Percentiles rank a stretch among this genome's conserved stretches.
phyloP scores from a whole-genome alignment of 2,797 vertebrate genomes.

The Gorsachius magnificus region DNA sequence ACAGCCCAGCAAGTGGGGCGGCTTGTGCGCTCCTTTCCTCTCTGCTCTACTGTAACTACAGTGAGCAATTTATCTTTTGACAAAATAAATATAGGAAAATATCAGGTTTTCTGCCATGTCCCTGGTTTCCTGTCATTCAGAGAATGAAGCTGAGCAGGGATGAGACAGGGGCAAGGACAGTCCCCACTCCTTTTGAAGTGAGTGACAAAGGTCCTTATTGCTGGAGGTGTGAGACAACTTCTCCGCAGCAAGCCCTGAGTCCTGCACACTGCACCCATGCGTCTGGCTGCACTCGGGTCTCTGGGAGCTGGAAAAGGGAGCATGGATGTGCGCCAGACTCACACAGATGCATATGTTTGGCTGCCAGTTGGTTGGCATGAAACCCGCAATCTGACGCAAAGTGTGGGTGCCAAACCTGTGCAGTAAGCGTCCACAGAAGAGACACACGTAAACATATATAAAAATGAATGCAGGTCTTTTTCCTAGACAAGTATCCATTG shows the following conservation, averaged over 20 bases:
- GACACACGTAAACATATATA: accelerated
- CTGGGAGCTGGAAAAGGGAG: not conserved
- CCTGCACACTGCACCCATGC: accelerated
- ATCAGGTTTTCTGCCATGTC: not conserved
- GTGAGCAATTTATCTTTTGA: not conserved
- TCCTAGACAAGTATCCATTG: not conserved
- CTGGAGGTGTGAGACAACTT: not conserved
- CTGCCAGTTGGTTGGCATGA: not conserved
- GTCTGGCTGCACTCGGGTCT: not conserved
- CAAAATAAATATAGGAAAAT: not conserved
- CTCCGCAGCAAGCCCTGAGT: accelerated
- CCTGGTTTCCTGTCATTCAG: not conserved
- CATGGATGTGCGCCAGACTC: not conserved
- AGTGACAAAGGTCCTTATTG: not conserved
- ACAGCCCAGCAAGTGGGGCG: accelerated
- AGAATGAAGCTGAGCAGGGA: not conserved
- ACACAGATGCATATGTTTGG: not conserved
- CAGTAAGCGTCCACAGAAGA: not conserved
- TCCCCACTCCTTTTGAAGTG: not conserved
- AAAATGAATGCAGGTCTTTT: not conserved
- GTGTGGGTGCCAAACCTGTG: not conserved
- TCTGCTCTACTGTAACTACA: not conserved
- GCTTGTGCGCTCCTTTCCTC: not conserved
- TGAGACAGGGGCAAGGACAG: not conserved
- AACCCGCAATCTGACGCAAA: not conserved